These are phyloP conservation scores for Zeugodacus cucurbitae DNA, from an alignment of 1,140 invertebrate species.

Conservation along the genomic window DNA sequence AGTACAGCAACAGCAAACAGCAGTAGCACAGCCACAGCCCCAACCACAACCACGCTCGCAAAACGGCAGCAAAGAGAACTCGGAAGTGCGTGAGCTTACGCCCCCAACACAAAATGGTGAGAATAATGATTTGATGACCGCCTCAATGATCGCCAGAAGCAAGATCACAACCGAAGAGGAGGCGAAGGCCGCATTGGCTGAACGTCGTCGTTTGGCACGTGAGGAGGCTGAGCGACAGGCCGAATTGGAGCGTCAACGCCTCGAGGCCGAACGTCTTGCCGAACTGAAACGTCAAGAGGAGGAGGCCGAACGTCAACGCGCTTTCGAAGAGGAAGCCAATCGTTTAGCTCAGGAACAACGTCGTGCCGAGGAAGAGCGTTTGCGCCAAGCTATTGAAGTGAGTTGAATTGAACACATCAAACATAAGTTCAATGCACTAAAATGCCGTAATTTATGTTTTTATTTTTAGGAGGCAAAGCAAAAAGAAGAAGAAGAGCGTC, in stretches of 20 bases:
- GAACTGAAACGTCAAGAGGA: constrained; percentile 82
- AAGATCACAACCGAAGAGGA: constrained; percentile 87
- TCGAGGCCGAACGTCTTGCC: constrained; percentile 78
- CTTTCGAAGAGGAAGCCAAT: constrained; percentile 80
- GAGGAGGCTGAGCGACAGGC: constrained; percentile 89
- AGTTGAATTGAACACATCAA: not conserved
- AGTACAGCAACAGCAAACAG: not conserved
- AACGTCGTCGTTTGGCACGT: constrained; percentile 81
- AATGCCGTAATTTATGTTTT: not conserved
- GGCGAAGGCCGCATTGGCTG: constrained; percentile 89
- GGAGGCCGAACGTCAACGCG: constrained; percentile 84
- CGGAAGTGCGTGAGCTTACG: constrained; percentile 58
- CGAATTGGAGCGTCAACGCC: constrained; percentile 81
- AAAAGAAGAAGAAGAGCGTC: constrained; percentile 75
- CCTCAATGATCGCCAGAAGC: constrained; percentile 76
- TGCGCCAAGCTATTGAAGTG: constrained; percentile 78
- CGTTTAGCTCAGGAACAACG: constrained; percentile 78
- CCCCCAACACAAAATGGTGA: constrained; percentile 51
- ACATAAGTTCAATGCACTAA: not conserved
- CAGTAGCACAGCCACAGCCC: constrained; percentile 39
- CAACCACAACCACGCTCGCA: constrained; percentile 51
- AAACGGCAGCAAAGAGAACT: constrained; percentile 59
- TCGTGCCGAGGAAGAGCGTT: constrained; percentile 78
- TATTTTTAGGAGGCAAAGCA: constrained; percentile 69
- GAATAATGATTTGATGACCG: constrained; percentile 59